These are phyloP conservation scores for Machimus rusticus DNA, from an alignment of 2,888 invertebrate species.

Conservation along the genomic window DNA sequence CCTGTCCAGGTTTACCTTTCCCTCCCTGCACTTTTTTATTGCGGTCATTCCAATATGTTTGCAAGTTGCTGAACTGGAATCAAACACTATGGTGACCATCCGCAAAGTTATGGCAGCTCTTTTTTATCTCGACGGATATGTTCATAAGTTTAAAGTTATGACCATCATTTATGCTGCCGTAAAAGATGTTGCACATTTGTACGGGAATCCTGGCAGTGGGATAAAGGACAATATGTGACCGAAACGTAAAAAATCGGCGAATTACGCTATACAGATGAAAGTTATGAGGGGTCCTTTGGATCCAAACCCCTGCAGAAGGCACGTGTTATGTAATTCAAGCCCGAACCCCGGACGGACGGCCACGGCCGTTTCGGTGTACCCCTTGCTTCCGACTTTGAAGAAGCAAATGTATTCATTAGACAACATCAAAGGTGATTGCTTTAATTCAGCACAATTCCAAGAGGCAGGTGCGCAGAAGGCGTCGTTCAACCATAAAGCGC, in stretches of 20 bases:
- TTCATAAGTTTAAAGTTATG: slow-evolving; percentile 47
- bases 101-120: slow-evolving; percentile 47
- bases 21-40: slow-evolving; percentile 45
- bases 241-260: slow-evolving; percentile 32
- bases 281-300: slow-evolving; percentile 3
- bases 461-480: slow-evolving; percentile 44
- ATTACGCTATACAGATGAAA: slow-evolving; percentile 16
- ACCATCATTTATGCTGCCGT: slow-evolving; percentile 46
- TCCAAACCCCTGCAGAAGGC: background rate
- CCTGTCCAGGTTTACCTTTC: background rate
- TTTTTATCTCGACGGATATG: slow-evolving; percentile 42
- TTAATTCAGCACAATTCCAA: slow-evolving; percentile 45
- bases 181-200: slow-evolving; percentile 46
- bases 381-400: background rate
- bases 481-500: slow-evolving; percentile 14
- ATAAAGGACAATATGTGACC: slow-evolving; percentile 33
- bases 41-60: slow-evolving; percentile 49
- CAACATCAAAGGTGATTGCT: slow-evolving; percentile 48
- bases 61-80: slow-evolving; percentile 48
- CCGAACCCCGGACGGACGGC: slow-evolving; percentile 42
- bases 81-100: slow-evolving; percentile 47
- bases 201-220: slow-evolving; percentile 12
- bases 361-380: slow-evolving; percentile 2
- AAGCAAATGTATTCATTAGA: slow-evolving; percentile 20
- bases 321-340: slow-evolving; percentile 45